phyloP scores from a whole-genome alignment of 2,797 vertebrate genomes.

The Leptodactylus fallax region DNA sequence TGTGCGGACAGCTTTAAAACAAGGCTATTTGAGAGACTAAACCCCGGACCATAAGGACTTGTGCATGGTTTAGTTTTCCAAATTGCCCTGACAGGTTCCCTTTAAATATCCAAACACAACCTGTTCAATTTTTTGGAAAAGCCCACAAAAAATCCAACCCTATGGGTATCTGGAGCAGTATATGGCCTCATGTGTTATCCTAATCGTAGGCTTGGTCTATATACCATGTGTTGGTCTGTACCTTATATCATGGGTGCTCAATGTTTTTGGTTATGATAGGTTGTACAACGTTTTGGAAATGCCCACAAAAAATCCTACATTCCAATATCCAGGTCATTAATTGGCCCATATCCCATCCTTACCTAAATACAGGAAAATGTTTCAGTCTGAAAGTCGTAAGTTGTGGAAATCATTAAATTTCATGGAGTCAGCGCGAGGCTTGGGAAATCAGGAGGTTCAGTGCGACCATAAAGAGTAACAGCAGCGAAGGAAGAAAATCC shows the following conservation, averaged over 20 bases:
- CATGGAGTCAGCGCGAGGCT: background rate
- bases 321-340: too few species aligned
- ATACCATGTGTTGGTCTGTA: background rate
- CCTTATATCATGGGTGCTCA: background rate
- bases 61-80: too few species aligned
- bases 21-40: too few species aligned
- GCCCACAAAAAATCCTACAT: background rate
- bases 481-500: background rate
- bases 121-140: too few species aligned
- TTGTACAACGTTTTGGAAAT: background rate
- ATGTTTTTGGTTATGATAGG: background rate
- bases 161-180: too few species aligned
- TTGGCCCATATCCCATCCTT: background rate
- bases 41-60: too few species aligned
- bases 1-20: too few species aligned
- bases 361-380: background rate
- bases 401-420: background rate
- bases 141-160: too few species aligned
- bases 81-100: too few species aligned
- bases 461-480: background rate
- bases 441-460: background rate
- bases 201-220: too few species aligned
- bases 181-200: too few species aligned
- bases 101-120: too few species aligned
- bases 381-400: background rate